Percentiles rank a stretch among this genome's conserved stretches.
These are phyloP conservation scores for Falco concolor DNA, from an alignment of 2,797 vertebrate species.

Conservation along the genomic window DNA sequence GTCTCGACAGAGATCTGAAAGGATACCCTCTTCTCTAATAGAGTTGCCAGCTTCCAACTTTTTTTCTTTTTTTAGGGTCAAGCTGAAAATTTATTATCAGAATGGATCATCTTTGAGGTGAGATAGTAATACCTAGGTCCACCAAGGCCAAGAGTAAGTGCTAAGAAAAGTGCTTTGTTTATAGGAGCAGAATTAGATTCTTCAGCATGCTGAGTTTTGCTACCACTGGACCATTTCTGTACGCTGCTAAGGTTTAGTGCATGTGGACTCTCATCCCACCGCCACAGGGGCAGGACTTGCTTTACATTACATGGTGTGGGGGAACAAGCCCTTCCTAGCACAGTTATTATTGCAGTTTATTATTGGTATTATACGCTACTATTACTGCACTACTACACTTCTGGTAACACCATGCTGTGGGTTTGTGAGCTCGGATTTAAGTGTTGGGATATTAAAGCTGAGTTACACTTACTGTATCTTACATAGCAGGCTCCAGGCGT, in stretches of 20 bases:
- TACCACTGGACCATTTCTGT: background rate
- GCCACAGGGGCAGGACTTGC: background rate
- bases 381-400: no score
- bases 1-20: background rate
- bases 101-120: background rate
- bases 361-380: no score
- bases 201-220: background rate
- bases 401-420: background rate
- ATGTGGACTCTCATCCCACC: background rate
- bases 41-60: background rate
- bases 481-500: background rate
- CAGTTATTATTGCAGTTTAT: no score
- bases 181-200: background rate
- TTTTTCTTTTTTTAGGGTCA: background rate
- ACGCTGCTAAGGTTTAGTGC: background rate
- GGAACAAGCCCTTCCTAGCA: no score
- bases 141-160: background rate
- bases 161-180: background rate
- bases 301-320: background rate
- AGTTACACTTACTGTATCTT: background rate
- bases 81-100: background rate
- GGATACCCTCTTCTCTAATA: background rate
- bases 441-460: background rate
- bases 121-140: background rate
- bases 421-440: background rate